Evolutionary conservation across 2,113 vertebrate genomes (phyloP).

Genomic region (Carettochelys insculpta): DNA sequence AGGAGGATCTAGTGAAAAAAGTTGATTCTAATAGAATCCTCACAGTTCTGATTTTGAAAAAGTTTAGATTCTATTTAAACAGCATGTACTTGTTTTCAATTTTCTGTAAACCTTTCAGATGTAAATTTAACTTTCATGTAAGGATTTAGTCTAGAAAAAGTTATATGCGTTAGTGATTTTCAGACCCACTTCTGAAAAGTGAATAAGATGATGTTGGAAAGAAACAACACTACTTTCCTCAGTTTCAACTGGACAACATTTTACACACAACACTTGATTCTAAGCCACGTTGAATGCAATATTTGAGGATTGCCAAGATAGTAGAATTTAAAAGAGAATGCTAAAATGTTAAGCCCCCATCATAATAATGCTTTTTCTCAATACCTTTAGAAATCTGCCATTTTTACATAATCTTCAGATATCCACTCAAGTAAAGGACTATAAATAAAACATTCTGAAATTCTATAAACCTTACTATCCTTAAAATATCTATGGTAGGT

Average conservation of each 20-base stretch:
- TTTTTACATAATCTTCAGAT: neutral
- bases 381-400: conserved; percentile 19
- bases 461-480: neutral
- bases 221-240: neutral
- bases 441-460: neutral
- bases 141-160: neutral
- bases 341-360: neutral
- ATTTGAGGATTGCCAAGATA: neutral
- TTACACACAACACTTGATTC: neutral
- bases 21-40: neutral
- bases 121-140: neutral
- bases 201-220: neutral
- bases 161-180: neutral
- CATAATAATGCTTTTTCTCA: neutral
- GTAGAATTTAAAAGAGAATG: neutral
- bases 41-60: neutral
- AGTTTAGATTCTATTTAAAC: neutral
- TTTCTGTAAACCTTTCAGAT: neutral
- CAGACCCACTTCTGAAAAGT: neutral
- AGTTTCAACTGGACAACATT: neutral
- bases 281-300: neutral
- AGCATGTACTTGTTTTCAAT: neutral
- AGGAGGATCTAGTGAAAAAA: neutral
- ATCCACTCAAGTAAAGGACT: neutral
- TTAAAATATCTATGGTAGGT: neutral